phyloP scores from a whole-genome alignment of 2,113 vertebrate species.

The Malurus melanocephalus region DNA sequence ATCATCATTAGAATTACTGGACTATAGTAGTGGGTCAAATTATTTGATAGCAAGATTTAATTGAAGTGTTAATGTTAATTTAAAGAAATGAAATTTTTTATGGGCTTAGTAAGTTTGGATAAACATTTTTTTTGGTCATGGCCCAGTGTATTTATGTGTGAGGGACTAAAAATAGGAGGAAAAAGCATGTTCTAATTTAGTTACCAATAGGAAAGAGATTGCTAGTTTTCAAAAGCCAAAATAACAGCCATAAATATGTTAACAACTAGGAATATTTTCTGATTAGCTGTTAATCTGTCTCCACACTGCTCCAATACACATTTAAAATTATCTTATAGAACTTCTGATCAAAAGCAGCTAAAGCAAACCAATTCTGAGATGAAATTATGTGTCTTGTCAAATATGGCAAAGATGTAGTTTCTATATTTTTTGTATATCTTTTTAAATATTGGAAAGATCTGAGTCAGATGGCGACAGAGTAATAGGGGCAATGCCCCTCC shows the following conservation, averaged over 20 bases:
- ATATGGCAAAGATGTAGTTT: not conserved
- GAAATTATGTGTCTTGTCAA: not conserved
- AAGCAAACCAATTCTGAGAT: not conserved
- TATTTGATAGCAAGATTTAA: not conserved
- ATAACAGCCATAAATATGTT: not conserved
- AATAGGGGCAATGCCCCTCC: not conserved
- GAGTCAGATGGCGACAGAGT: not conserved
- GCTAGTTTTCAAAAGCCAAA: not conserved
- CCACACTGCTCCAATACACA: not conserved
- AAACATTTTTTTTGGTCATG: not conserved
- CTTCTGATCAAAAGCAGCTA: not conserved
- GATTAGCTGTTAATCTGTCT: not conserved
- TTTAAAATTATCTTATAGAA: not conserved
- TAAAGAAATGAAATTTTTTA: not conserved
- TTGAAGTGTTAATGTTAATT: not conserved
- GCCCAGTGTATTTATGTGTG: not conserved
- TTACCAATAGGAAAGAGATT: not conserved
- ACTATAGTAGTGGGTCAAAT: not conserved
- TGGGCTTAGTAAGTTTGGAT: not conserved
- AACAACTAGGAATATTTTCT: not conserved
- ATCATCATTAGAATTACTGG: not conserved
- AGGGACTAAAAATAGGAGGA: not conserved
- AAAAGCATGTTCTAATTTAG: not conserved
- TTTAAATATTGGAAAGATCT: not conserved
- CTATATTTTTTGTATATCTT: not conserved